Evolutionary conservation across 2,797 vertebrate species (phyloP).

Genomic region (Adrianichthys oophorus): DNA sequence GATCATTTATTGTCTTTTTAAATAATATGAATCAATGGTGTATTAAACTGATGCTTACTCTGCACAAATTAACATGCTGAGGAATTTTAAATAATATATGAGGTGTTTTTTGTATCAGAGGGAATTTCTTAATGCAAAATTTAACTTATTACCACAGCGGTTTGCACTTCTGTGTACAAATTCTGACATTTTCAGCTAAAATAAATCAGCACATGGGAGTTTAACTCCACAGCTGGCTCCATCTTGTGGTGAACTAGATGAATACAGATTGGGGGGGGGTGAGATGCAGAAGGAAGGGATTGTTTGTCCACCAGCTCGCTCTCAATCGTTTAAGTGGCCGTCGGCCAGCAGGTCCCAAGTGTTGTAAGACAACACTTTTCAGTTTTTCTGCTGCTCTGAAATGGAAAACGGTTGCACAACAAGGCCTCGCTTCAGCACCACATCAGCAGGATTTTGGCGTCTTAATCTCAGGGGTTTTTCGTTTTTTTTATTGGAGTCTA

Average conservation of each 20-base stretch:
- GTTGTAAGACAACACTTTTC: slow-evolving; percentile 51
- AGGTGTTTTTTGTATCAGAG: slow-evolving; percentile 36
- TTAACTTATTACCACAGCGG: slow-evolving; percentile 48
- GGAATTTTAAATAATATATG: slow-evolving; percentile 29
- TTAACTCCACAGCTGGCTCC: slow-evolving; percentile 51
- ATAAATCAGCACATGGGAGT: slow-evolving; percentile 30
- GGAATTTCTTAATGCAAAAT: slow-evolving; percentile 39
- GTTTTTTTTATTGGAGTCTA: slow-evolving; percentile 36
- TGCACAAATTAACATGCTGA: slow-evolving; percentile 36
- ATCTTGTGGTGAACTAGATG: slow-evolving; percentile 61
- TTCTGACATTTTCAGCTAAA: slow-evolving; percentile 38
- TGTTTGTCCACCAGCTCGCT: slow-evolving; percentile 22
- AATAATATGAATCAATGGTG: slow-evolving; percentile 31
- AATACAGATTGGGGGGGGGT: slow-evolving; percentile 19
- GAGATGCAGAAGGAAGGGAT: background rate
- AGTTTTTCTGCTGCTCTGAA: slow-evolving; percentile 35
- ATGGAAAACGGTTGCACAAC: slow-evolving; percentile 54
- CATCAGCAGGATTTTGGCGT: slow-evolving; percentile 50
- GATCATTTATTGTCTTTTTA: slow-evolving; percentile 33
- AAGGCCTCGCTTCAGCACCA: slow-evolving; percentile 11
- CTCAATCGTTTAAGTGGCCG: slow-evolving; percentile 49
- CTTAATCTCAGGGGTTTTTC: slow-evolving; percentile 28
- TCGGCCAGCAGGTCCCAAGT: slow-evolving; percentile 39
- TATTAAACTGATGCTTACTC: slow-evolving; percentile 32
- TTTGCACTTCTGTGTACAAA: slow-evolving; percentile 51